Evolutionary conservation across 2,113 vertebrate species (phyloP), one percentile per base, ranked within the genome.

Genomic region (Sterna hirundo): DNA sequence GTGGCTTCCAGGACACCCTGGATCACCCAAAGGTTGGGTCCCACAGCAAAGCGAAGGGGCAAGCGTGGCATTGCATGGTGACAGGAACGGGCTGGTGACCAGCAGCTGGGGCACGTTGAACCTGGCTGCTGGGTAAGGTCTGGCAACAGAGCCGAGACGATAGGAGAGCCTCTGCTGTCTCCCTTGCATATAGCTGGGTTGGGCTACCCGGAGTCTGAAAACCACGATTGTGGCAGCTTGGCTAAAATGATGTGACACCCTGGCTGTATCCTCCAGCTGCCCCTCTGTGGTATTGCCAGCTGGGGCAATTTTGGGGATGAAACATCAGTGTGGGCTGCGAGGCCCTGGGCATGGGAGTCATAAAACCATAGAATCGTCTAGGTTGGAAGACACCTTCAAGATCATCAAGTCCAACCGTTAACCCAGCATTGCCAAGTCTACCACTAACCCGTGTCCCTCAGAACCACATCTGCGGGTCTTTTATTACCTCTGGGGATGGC

Each of bases 181-280:
- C 17, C 52, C 46, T 52, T 52, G 46, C 22, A 2, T 16, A 2
- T 23, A 60, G 38, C 46, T 46, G 61, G 10, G 32, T 34, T 76
- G 52, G 61, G 18, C 32, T 60, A 18, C 0, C 1, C 0, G 1
- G 61, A 52, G 44, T 60, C 52, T 23, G 61, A 44, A 42, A 51
- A 27, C 32, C 34, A 4, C 2, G 3, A 15, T 52, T 34, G 14
- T 52, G 27, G 15, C 38, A 60, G 32, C 52, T 68, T 52, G 47
- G 62, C 55, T 83, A 40, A 69, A 44, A 47, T 34, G 17, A 47
- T 1, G 8, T 16, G 54, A 23, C 17, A 9, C 27, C 61, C 14
- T 46, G 62, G 54, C 70, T 83, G 38, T 46, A 27, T 18, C 38
- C 22, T 70, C 29, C 55, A n/a, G 34, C 61, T 40, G 29, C 54